phyloP scores from a whole-genome alignment of 2,113 vertebrate genomes.

The Oophaga pumilio region DNA sequence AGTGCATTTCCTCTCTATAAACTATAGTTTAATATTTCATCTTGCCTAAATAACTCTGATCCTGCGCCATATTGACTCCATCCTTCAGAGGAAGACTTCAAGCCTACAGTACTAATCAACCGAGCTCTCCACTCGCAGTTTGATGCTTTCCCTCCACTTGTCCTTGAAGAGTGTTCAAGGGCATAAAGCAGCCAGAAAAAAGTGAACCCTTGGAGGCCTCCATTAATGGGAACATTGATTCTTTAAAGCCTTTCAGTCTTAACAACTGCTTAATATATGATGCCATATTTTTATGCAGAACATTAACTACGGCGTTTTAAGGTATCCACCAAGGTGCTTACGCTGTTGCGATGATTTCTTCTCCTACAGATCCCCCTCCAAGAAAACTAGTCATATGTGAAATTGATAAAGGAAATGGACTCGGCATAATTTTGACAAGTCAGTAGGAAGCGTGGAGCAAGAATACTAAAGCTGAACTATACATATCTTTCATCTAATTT shows the following conservation, averaged over 20 bases:
- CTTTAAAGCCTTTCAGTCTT: slow-evolving; percentile 37
- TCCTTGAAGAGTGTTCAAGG: slow-evolving; percentile 56
- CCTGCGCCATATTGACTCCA: slow-evolving; percentile 19
- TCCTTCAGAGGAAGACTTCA: background rate
- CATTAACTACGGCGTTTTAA: background rate
- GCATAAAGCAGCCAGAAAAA: slow-evolving; percentile 40
- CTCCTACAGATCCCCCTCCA: background rate
- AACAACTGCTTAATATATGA: slow-evolving; percentile 21
- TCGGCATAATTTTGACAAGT: background rate
- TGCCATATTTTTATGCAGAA: slow-evolving; percentile 43
- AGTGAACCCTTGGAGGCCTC: slow-evolving; percentile 42
- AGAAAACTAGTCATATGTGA: background rate
- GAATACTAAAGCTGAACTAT: background rate
- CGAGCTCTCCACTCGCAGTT: background rate
- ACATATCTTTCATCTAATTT: background rate
- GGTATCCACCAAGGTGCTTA: background rate
- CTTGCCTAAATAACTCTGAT: background rate
- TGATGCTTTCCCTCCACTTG: slow-evolving; percentile 39
- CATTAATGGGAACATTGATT: slow-evolving; percentile 49
- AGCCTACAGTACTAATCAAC: slow-evolving; percentile 24
- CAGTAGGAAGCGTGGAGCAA: background rate
- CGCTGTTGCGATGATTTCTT: background rate
- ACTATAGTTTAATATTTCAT: background rate
- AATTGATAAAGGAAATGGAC: background rate
- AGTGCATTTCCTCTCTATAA: background rate